These are phyloP conservation scores for Dendrolimus punctatus DNA, from an alignment of 1,140 invertebrate genomes.

Conservation along the genomic window DNA sequence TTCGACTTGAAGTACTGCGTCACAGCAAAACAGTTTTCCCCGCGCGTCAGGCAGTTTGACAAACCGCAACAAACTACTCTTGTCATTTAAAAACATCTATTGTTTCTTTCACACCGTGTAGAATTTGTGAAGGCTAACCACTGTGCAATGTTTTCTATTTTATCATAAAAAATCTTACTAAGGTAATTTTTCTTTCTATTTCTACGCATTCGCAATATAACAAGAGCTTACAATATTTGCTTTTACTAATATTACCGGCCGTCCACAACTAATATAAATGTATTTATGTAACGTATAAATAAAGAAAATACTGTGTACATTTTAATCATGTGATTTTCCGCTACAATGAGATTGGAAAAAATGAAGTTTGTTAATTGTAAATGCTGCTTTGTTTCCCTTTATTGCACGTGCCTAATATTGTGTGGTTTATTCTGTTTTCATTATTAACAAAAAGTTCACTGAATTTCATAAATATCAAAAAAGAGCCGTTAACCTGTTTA, in stretches of 20 bases:
- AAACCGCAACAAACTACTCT: conserved; percentile 10
- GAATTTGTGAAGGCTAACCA: conserved; percentile 6
- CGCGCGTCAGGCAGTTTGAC: conserved; percentile 10
- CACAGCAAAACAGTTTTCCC: conserved; percentile 9
- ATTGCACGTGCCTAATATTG: too few species aligned
- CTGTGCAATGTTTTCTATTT: conserved; percentile 9
- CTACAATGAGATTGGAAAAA: too few species aligned
- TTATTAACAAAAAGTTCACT: too few species aligned
- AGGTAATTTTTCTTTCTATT: conserved; percentile 7
- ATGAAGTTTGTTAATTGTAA: too few species aligned
- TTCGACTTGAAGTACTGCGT: too few species aligned
- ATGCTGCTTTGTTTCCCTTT: too few species aligned
- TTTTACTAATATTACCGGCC: conserved; percentile 8
- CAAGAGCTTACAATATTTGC: conserved; percentile 2
- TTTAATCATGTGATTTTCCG: too few species aligned
- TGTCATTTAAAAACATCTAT: conserved; percentile 13
- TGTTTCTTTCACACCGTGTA: conserved; percentile 9
- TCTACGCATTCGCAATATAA: not conserved
- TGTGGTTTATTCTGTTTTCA: too few species aligned
- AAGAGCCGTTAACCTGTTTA: too few species aligned
- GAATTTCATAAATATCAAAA: too few species aligned
- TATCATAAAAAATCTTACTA: conserved; percentile 3
- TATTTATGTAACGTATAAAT: too few species aligned
- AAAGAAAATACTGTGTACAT: too few species aligned
- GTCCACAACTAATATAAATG: conserved; percentile 20